Evolutionary conservation across 2,113 vertebrate genomes (phyloP).

Genomic region (Oreochromis spilurus): DNA sequence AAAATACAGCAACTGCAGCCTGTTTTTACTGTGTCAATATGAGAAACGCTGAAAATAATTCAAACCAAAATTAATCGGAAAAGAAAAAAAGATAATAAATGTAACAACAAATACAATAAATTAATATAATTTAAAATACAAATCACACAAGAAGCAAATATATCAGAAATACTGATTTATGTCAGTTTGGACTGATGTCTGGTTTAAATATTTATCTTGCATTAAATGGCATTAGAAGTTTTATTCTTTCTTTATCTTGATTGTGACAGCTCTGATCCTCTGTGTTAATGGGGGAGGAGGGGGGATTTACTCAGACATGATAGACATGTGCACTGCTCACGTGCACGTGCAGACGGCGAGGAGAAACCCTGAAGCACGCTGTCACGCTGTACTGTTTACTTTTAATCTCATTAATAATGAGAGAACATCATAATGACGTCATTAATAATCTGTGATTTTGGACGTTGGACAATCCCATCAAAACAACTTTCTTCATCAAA

Average conservation of each 20-base stretch:
- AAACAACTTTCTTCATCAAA: background rate
- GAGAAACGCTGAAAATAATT: background rate
- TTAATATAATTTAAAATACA: background rate
- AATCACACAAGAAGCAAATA: background rate
- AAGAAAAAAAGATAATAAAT: background rate
- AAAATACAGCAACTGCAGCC: background rate
- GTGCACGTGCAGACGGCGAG: background rate
- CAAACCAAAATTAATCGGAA: background rate
- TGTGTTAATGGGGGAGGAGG: background rate
- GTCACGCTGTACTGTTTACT: background rate
- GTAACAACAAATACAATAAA: background rate
- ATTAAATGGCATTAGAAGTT: background rate
- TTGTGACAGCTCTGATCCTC: background rate
- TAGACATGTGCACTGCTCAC: background rate
- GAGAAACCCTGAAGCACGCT: background rate
- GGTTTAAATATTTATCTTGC: background rate
- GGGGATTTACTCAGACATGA: background rate
- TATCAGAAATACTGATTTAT: background rate
- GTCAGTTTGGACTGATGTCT: background rate
- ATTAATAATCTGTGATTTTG: background rate
- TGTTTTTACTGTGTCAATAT: fast-evolving
- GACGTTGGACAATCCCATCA: background rate
- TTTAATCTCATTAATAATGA: background rate
- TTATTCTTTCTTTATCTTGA: background rate
- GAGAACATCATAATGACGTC: fast-evolving